Evolutionary conservation across 2,888 invertebrate species (phyloP).

Genomic region (Lochmaea crataegi): DNA sequence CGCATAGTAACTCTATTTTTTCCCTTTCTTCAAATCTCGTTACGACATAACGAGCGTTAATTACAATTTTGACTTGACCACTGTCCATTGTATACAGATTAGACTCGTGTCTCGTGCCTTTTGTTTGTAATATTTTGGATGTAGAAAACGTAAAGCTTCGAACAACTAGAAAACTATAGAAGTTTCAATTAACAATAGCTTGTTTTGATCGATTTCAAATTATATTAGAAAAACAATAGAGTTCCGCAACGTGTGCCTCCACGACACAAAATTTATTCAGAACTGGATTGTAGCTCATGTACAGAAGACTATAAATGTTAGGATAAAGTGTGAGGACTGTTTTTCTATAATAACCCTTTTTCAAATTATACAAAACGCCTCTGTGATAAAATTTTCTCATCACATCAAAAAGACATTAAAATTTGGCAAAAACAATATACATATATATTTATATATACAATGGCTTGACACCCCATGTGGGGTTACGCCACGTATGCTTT

Average conservation of each 20-base stretch:
- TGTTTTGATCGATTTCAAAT: constrained; percentile 40
- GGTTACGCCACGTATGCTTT: too few relatives aligned
- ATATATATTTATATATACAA: too few relatives aligned
- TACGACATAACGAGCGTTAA: constrained; percentile 34
- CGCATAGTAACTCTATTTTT: constrained; percentile 59
- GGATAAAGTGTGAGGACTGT: too few relatives aligned
- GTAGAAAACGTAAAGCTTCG: constrained; percentile 29
- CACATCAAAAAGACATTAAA: too few relatives aligned
- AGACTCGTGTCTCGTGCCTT: constrained; percentile 22
- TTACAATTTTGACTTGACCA: constrained; percentile 11
- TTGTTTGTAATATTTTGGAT: constrained; percentile 29
- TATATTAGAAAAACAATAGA: constrained; percentile 36
- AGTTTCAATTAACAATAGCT: constrained; percentile 35
- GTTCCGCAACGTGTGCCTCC: constrained; percentile 19
- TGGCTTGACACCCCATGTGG: too few relatives aligned
- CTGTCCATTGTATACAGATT: constrained; percentile 17
- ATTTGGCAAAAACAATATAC: too few relatives aligned
- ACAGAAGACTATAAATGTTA: neutral
- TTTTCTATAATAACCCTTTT: too few relatives aligned
- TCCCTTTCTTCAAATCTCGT: constrained; percentile 54
- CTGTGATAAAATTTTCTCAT: too few relatives aligned
- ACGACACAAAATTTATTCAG: neutral
- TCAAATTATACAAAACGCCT: too few relatives aligned
- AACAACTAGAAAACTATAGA: constrained; percentile 11
- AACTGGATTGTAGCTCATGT: neutral